Conservation (phyloP, 2,888 invertebrate genomes). For the Empis livida region DNA sequence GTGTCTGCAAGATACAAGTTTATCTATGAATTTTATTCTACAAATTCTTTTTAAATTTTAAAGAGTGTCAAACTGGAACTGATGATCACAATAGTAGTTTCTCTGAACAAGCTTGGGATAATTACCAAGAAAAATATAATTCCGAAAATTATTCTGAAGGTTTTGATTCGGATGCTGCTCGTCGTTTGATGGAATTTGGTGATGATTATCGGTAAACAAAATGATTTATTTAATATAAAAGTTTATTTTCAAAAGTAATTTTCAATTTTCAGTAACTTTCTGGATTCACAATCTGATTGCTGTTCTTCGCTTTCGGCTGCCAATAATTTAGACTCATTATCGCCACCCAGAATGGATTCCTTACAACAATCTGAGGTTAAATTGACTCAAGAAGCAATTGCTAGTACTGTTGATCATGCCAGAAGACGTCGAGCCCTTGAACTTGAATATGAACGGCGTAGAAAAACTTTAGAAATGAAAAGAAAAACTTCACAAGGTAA, state of each 20-base stretch:
- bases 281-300: conserved; percentile 82
- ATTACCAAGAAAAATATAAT: conserved; percentile 89
- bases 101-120: conserved; percentile 91
- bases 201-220: conserved; percentile 68
- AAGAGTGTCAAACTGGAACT: conserved; percentile 47
- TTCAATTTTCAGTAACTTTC: conserved; percentile 36
- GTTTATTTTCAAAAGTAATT: not conserved
- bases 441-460: conserved; percentile 33
- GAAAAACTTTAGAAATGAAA: conserved; percentile 30
- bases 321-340: conserved; percentile 36
- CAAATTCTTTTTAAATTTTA: conserved; percentile 2
- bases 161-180: conserved; percentile 71
- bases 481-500: conserved; percentile 34
- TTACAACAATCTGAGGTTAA: conserved; percentile 30
- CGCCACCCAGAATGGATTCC: conserved; percentile 38
- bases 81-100: conserved; percentile 65
- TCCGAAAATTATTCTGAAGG: conserved; percentile 84
- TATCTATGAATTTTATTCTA: no score
- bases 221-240: not conserved
- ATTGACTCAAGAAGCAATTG: conserved; percentile 30
- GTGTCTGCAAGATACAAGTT: no score
- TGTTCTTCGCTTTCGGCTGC: conserved; percentile 67
- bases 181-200: conserved; percentile 70
- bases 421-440: conserved; percentile 33
- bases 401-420: conserved; percentile 32